Evolutionary conservation across 2,113 vertebrate species (phyloP).

Genomic region (Rhombomys opimus): DNA sequence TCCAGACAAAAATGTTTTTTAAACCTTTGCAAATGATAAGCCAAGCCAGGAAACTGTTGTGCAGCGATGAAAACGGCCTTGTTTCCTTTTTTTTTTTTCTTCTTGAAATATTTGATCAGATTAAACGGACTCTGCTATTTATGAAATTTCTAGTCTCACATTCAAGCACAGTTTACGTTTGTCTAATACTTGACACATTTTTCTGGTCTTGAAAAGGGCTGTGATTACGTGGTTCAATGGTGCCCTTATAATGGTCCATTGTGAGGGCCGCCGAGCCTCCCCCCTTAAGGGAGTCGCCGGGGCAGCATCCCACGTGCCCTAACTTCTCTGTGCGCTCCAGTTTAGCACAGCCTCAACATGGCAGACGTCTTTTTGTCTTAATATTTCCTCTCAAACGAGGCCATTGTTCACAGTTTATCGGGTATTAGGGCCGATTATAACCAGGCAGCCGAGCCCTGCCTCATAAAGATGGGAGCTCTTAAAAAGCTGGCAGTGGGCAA

Average conservation of each 20-base stretch:
- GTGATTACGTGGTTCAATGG: constrained; percentile 45
- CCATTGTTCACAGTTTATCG: constrained; percentile 72
- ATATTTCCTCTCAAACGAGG: constrained; percentile 24
- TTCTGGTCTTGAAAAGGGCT: constrained; percentile 62
- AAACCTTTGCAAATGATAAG: constrained; percentile 33
- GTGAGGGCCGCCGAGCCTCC: constrained; percentile 27
- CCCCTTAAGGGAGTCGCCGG: background rate
- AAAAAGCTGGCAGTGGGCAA: constrained; percentile 62
- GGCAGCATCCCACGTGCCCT: constrained; percentile 54
- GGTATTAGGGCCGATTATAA: constrained; percentile 72
- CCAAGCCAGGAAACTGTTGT: background rate
- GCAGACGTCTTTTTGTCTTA: constrained; percentile 58
- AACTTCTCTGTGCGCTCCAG: constrained; percentile 67
- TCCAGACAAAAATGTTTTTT: background rate
- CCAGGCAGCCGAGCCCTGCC: constrained; percentile 53
- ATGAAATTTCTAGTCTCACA: constrained; percentile 8
- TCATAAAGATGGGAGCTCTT: constrained; percentile 54
- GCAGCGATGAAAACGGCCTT: constrained; percentile 42
- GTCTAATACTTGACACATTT: constrained; percentile 65
- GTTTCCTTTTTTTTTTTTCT: background rate
- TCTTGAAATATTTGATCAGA: constrained; percentile 24
- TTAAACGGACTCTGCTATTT: constrained; percentile 26
- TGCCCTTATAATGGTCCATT: constrained; percentile 69
- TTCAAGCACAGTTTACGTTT: background rate
- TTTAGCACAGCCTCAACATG: constrained; percentile 63